These are phyloP conservation scores for Miichthys miiuy DNA, from an alignment of 2,797 vertebrate genomes.

Conservation along the genomic window DNA sequence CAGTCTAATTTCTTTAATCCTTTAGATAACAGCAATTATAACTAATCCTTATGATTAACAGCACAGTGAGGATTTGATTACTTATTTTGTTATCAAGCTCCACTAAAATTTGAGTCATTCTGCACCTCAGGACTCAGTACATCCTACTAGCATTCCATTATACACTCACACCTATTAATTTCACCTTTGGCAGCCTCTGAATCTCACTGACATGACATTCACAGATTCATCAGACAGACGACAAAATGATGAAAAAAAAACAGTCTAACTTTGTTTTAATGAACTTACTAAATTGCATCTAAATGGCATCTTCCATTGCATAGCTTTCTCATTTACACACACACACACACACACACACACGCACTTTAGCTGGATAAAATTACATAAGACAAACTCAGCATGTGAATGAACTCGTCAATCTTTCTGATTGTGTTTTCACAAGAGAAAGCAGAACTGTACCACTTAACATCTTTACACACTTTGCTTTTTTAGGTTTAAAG, in stretches of 20 bases:
- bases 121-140: conserved; percentile 7
- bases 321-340: conserved; percentile 7
- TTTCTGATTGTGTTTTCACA: conserved; percentile 34
- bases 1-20: neutral
- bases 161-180: conserved; percentile 34
- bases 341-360: too few relatives aligned
- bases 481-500: neutral
- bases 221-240: conserved; percentile 2
- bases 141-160: neutral
- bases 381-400: conserved; percentile 12
- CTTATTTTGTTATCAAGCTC: conserved; percentile 6
- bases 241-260: neutral
- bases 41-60: neutral
- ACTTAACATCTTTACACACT: neutral
- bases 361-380: conserved; percentile 10
- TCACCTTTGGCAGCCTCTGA: conserved; percentile 4
- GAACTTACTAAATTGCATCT: conserved; percentile 27
- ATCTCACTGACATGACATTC: conserved; percentile 19
- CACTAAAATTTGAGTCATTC: too few relatives aligned
- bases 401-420: conserved; percentile 43
- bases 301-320: conserved; percentile 29
- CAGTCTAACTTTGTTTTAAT: conserved; percentile 10
- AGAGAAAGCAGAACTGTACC: neutral
- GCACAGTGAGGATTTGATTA: neutral
- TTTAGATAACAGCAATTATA: neutral